Evolutionary conservation across 64 coral and sea anemone genomes (phyloP), one percentile per base, ranked within the genome.

Genomic region (Stichodactyla mertensii): DNA sequence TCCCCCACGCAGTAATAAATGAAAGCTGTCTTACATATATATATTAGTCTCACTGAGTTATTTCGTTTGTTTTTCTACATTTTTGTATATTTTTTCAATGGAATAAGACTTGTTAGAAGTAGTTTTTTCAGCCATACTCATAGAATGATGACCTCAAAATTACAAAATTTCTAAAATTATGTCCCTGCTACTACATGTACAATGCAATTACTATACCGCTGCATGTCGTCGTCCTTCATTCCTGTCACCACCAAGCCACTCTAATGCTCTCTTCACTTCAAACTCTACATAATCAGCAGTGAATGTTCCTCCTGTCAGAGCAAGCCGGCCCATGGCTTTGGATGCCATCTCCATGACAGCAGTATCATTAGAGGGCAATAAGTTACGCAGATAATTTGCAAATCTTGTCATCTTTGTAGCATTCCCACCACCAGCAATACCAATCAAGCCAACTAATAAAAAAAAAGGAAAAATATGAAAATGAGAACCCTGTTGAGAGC

Each of bases 211-310:
- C 91, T 84, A 2, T 53, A 99, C 97, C 20, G 97, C 97, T 83
- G 90, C 97, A 91, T 99, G 93, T 64, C 93, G 82, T 8, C 93
- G 77, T 0, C 93, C 93, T 83, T 99, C 97, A 91, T 95, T 99
- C 10, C 97, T 89, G 20, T 99, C 97, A 52, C 93, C 93, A 57
- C 93, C 93, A 14, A 99, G 83, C 97, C 97, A 99, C 36, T 99
- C 97, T 16, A 99, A 64, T 26, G 97, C 97, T 64, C 93, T 87
- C 18, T 95, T 99, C 53, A 99, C 88, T 36, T 99, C 97, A 93
- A 99, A 99, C 66, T 99, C 97, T 3, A 99, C 97, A 84, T 99
- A 99, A 70, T 99, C 97, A 57, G 97, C 97, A 28, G 97, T 99
- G 54, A 95, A 99, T 58, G 97, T 99, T 16, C 97, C 97, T 16